phyloP scores from a whole-genome alignment of 2,888 invertebrate genomes.

The Sphinx pinastri region DNA sequence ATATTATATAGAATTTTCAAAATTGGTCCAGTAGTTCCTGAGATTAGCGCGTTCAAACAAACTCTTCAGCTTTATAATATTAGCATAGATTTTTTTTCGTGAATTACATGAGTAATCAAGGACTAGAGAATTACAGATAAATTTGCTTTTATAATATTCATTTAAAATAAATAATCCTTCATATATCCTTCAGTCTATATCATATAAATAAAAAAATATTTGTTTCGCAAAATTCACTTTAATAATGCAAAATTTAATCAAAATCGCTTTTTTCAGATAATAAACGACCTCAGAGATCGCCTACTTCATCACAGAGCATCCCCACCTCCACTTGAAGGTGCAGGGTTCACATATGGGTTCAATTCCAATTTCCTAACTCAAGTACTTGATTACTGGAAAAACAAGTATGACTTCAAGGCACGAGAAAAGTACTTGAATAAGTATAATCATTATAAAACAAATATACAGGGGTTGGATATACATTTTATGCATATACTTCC shows the following conservation, averaged over 20 bases:
- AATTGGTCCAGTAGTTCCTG: too few relatives aligned
- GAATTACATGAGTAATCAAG: too few relatives aligned
- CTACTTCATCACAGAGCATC: slow-evolving; percentile 76
- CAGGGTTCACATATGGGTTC: slow-evolving; percentile 92
- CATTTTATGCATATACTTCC: slow-evolving; percentile 90
- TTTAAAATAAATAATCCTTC: too few relatives aligned
- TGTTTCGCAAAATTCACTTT: background rate
- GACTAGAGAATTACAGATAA: too few relatives aligned
- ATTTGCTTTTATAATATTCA: too few relatives aligned
- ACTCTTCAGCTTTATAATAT: too few relatives aligned
- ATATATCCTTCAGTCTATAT: background rate
- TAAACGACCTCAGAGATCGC: slow-evolving; percentile 82
- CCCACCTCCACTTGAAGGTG: slow-evolving; percentile 85
- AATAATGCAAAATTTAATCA: background rate
- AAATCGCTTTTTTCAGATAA: slow-evolving; percentile 59
- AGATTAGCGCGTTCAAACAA: too few relatives aligned
- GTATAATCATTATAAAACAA: slow-evolving; percentile 89
- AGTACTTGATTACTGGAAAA: slow-evolving; percentile 91
- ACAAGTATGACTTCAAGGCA: slow-evolving; percentile 86
- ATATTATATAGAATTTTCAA: too few relatives aligned
- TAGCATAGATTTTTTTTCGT: too few relatives aligned
- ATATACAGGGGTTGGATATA: slow-evolving; percentile 88
- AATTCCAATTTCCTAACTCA: slow-evolving; percentile 87
- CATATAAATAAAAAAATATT: background rate
- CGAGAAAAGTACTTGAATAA: slow-evolving; percentile 88